Conservation (phyloP, 2,888 invertebrate species). For the Laspeyria flexula region DNA sequence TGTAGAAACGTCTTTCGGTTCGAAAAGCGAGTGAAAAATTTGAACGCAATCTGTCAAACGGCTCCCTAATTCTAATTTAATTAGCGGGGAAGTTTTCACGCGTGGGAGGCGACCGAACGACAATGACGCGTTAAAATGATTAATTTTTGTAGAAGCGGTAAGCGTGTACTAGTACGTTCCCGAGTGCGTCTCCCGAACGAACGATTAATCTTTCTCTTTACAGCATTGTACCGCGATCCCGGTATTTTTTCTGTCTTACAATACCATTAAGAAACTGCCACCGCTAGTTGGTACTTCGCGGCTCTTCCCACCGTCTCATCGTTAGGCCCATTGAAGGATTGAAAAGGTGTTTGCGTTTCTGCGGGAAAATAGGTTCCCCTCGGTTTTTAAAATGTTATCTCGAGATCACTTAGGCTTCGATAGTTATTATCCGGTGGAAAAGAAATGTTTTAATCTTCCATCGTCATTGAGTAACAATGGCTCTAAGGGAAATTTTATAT, state of each 20-base stretch:
- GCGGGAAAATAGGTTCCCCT: conserved; percentile 83
- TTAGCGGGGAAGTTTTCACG: conserved; percentile 77
- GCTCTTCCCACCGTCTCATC: conserved; percentile 69
- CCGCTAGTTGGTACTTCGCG: conserved; percentile 79
- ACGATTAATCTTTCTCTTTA: conserved; percentile 85
- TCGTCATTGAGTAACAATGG: conserved; percentile 81
- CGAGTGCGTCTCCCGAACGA: conserved; percentile 66
- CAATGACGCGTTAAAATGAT: conserved; percentile 85
- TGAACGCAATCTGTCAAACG: conserved; percentile 77
- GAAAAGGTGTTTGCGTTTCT: conserved; percentile 85
- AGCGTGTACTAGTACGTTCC: conserved; percentile 57
- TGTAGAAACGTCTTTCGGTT: conserved; percentile 58
- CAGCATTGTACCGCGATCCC: conserved; percentile 79
- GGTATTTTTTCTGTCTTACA: conserved; percentile 84
- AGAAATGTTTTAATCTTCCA: conserved; percentile 83
- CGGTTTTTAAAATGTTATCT: conserved; percentile 73
- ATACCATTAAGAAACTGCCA: conserved; percentile 84
- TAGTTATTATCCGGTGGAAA: conserved; percentile 79
- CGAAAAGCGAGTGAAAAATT: conserved; percentile 68
- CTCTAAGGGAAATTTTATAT: conserved; percentile 69
- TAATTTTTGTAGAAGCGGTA: conserved; percentile 77
- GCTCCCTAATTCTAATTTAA: conserved; percentile 82
- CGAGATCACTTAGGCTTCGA: conserved; percentile 83
- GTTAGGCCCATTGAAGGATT: conserved; percentile 80
- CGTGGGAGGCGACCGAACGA: conserved; percentile 73